A percentile compares a stretch with the other conserved stretches of the same genome.
These are phyloP conservation scores for Lacerta viridis DNA, from an alignment of 2,797 vertebrate species.

Conservation along the genomic window DNA sequence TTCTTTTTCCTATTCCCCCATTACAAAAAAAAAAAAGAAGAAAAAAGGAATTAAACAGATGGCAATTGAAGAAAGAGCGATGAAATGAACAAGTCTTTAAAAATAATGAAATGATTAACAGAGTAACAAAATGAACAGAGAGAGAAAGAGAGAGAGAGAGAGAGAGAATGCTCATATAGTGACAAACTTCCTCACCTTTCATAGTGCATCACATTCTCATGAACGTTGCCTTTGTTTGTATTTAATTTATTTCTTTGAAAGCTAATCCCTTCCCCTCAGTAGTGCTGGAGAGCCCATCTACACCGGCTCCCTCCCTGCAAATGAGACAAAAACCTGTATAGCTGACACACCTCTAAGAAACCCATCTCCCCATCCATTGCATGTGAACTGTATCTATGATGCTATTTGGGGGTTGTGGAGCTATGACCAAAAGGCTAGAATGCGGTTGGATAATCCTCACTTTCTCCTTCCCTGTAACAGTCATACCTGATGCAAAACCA, in stretches of 20 bases:
- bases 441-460: neutral
- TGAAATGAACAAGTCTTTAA: neutral
- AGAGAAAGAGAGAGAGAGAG: no score
- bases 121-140: neutral
- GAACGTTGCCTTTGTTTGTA: neutral
- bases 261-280: neutral
- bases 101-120: neutral
- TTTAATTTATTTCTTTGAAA: neutral
- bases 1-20: neutral
- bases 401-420: neutral
- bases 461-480: neutral
- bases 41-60: neutral
- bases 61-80: neutral
- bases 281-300: neutral
- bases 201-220: neutral
- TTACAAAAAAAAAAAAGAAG: neutral
- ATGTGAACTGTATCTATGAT: neutral
- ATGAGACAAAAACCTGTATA: neutral
- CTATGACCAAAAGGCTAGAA: neutral
- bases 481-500: neutral
- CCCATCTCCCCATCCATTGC: neutral
- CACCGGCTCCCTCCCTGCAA: neutral
- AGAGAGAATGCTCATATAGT: neutral
- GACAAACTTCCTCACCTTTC: neutral
- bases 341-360: neutral